Evolutionary conservation across 2,797 vertebrate genomes (phyloP), one percentile per base, ranked within the genome.

Genomic region (Peromyscus nudipes): DNA sequence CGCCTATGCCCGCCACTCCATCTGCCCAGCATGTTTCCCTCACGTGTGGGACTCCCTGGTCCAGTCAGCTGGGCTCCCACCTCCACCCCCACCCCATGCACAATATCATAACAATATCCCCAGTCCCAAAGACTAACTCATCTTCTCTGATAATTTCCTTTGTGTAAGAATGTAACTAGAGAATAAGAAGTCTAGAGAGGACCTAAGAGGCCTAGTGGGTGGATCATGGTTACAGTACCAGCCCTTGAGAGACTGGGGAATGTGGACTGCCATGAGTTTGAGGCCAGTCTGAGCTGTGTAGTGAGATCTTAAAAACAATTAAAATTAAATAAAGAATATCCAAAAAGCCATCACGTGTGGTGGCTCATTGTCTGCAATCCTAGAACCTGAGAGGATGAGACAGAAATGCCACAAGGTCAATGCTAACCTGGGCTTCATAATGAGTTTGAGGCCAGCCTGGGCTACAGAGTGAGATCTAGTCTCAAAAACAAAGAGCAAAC

Each of bases 81-180:
- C 49, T 52, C 49, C 49, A 52, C 49, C 49, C 12, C 49, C 12
- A 52, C 49, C 49, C 49, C 49, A 52, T 52, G 49, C 49, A 52
- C 49, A 52, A 52, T 52, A 52, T 52, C 49, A 52, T 52, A 52
- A 49, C 52, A 52, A 55, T 55, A 95, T 76, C 84, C n/a, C 57
- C 57, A 73, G 91, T 67, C 46, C 49, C n/a, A 76, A 92, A 94
- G 12, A 90, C 76, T 64, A 77, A 87, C 85, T 29, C 8, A 12
- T 89, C 49, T 96, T 95, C 71, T 90, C 69, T 60, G 69, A 6
- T 64, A 85, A 92, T 95, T 77, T 94, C 76, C 62, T 52, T 86
- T 80, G 46, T 86, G 57, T 25, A 95, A 97, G 29, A 96, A 96
- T n/a, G 57, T 29, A 85, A 81, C n/a, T 81, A 57, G 7, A 92